Base-by-base conservation (phyloP, 2,888 invertebrate species). In the Noctuana brunneofusca region DNA sequence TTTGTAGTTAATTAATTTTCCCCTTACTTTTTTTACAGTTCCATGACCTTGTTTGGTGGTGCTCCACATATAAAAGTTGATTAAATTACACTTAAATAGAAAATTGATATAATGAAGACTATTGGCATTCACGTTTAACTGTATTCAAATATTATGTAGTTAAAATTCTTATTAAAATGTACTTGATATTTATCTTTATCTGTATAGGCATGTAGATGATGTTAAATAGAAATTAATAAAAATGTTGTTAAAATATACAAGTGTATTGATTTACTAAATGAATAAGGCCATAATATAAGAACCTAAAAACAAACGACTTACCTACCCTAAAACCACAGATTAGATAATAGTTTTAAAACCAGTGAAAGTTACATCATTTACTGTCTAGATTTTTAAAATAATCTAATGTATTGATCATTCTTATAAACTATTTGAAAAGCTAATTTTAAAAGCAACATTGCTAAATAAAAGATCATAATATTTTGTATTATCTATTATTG, bases 31-130 rank as follows among this genome's bases (percentile, higher is more conserved):
- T 46, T 48, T 48, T 48, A 22, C 46, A 48, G 46, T n/a, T 22
- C 46, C 6, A 5, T 22, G 0, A 22, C 20, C 46, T 48, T 20
- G 46, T 22, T 48, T 22, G 20, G 20, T 48, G 22, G 8, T 48
- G 5, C 46, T 22, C 20, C 20, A 48, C 46, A 48, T 11, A 48
- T 48, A n/a, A 48, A 48, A 48, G 18, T 48, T 12, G 46, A 48
- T 12, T 48, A 22, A 22, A 48, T 12, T 2, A 20, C 2, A 9
- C 2, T 16, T 16, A 12, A 20, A 14, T 8, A 8, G 12, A 38
- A 8, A 38, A 14, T 38, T 0, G 18, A 41, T 18, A 16, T n/a
- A 3, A 18, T 9, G 46, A n/a, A 48, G 46, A 48, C 22, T 12
- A 48, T 46, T 22, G 46, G 46, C 43, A 20, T 20, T 20, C 14